A percentile compares a stretch with the other conserved stretches of the same genome.
Conservation (phyloP, 2,888 invertebrate genomes). For the Nasonovia ribisnigri region DNA sequence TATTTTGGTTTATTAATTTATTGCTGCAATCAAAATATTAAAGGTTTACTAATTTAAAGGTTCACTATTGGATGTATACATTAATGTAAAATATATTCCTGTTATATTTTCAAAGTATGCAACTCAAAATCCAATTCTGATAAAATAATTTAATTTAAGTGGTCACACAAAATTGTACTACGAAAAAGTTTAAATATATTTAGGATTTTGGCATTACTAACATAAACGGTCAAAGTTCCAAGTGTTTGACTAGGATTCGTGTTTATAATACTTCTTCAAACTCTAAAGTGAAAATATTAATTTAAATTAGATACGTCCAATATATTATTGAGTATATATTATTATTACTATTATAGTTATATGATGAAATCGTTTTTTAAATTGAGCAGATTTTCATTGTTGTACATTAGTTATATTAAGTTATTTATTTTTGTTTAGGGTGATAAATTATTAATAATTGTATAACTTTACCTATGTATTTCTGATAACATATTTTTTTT, state of each 20-base stretch:
- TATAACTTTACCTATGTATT: neutral
- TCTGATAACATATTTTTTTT: neutral
- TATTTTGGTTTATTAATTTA: slow-evolving; percentile 12
- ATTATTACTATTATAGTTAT: neutral
- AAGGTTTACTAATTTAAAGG: too few species aligned
- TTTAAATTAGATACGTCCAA: slow-evolving; percentile 3
- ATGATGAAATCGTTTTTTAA: neutral
- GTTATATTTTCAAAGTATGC: neutral
- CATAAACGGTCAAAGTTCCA: slow-evolving; percentile 2
- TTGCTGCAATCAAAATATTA: too few species aligned
- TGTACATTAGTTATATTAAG: neutral
- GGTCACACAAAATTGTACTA: neutral
- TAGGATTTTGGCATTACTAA: neutral
- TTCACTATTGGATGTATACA: neutral
- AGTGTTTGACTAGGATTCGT: neutral
- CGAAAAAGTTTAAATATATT: slow-evolving; percentile 29
- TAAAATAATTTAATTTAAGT: neutral
- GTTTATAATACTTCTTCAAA: neutral
- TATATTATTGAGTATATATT: too few species aligned
- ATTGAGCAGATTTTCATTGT: neutral
- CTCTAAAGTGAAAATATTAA: neutral
- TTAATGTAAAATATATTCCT: neutral
- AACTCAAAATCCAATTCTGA: neutral
- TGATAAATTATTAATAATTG: neutral
- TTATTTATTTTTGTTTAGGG: neutral